Percentiles rank a stretch among this genome's conserved stretches.
Conservation (phyloP, 2,888 invertebrate genomes). For the Trissoscelio sp. region DNA sequence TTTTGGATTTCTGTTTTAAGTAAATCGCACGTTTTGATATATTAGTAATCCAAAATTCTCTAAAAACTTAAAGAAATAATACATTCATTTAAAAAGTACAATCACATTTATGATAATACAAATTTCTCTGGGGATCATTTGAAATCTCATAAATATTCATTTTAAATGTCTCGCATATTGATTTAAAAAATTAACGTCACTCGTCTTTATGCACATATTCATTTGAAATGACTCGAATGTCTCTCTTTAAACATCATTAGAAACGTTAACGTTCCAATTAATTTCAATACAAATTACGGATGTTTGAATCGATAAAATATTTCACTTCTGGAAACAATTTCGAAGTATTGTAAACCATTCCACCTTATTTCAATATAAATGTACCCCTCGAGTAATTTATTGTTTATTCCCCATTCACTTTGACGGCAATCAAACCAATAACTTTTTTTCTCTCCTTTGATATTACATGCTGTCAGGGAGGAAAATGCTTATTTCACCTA, state of each 20-base stretch:
- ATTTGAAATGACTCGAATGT: background rate
- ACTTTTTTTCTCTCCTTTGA: slow-evolving; percentile 6
- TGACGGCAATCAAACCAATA: slow-evolving; percentile 26
- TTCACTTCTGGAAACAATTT: background rate
- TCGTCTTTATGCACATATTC: background rate
- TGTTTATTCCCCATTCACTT: slow-evolving; percentile 10
- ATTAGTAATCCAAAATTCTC: no score
- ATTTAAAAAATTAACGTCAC: background rate
- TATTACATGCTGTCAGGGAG: no score
- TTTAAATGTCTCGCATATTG: background rate
- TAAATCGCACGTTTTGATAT: no score
- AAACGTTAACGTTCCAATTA: background rate
- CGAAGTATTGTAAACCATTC: background rate
- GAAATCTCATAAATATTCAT: background rate
- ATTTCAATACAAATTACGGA: background rate
- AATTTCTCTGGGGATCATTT: background rate
- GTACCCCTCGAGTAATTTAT: background rate
- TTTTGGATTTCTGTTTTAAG: no score
- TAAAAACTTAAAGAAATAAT: no score
- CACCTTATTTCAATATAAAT: background rate
- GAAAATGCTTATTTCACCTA: no score
- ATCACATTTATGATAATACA: no score
- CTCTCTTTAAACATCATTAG: background rate
- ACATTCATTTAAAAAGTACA: no score
- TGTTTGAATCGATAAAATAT: background rate